Percentiles rank a stretch among this genome's conserved stretches.
phyloP scores from a whole-genome alignment of 2,888 invertebrate species.

The Eilema griseolum region DNA sequence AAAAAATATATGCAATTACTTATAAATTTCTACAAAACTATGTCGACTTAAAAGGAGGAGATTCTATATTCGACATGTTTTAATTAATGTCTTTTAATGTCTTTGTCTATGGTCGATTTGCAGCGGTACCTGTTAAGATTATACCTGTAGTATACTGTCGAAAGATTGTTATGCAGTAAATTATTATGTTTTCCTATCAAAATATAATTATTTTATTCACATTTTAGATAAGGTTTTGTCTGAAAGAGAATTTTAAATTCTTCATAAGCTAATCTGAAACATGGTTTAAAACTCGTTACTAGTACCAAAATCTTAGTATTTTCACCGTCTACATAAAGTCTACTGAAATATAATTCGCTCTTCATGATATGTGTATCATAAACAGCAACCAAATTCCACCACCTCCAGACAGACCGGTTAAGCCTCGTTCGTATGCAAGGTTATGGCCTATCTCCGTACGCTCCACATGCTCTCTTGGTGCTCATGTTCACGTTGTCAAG shows the following conservation, averaged over 20 bases:
- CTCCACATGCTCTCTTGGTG: conserved; percentile 30
- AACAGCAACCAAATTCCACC: neutral
- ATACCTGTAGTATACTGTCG: no score
- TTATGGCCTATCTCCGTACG: conserved; percentile 16
- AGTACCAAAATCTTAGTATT: neutral
- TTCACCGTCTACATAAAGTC: neutral
- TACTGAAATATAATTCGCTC: neutral
- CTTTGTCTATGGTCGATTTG: neutral
- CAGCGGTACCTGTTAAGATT: no score
- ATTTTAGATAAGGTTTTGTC: no score
- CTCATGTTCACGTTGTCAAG: conserved; percentile 46
- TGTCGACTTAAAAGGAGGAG: no score
- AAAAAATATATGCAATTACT: no score
- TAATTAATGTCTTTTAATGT: no score
- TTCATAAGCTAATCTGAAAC: neutral
- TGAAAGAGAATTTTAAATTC: no score
- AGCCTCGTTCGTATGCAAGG: neutral
- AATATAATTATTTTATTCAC: no score
- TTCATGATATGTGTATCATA: neutral
- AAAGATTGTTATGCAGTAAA: no score
- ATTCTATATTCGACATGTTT: neutral
- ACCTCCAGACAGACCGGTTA: neutral
- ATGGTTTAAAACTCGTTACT: neutral
- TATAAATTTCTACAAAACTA: no score
- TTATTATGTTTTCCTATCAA: no score